phyloP scores from a whole-genome alignment of 2,888 invertebrate species.

The Scaptomyza parva region DNA sequence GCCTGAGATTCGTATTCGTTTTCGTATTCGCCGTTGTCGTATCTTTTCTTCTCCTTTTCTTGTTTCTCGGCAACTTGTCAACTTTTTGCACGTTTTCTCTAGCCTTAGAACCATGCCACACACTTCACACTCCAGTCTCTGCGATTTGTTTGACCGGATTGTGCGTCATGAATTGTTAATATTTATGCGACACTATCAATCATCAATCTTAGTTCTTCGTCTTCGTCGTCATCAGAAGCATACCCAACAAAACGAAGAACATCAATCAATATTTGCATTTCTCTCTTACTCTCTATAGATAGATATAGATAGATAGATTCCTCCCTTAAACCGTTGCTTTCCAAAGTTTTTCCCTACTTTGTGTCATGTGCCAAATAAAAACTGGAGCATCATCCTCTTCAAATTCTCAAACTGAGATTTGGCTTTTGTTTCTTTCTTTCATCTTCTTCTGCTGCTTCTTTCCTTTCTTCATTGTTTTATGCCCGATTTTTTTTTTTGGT shows the following conservation, averaged over 20 bases:
- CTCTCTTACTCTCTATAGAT: neutral
- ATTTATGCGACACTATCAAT: slow-evolving; percentile 79
- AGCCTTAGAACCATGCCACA: slow-evolving; percentile 3
- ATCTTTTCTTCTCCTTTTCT: neutral
- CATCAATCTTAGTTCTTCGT: slow-evolving; percentile 62
- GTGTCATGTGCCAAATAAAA: slow-evolving; percentile 21
- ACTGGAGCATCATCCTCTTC: slow-evolving; percentile 36
- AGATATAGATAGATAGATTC: slow-evolving; percentile 1
- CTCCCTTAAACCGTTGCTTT: neutral
- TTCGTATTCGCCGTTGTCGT: too few relatives aligned
- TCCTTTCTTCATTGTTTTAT: too few relatives aligned
- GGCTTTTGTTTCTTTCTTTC: slow-evolving; percentile 18
- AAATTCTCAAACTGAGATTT: slow-evolving; percentile 31
- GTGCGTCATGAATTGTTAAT: slow-evolving; percentile 76
- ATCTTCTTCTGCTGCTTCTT: too few relatives aligned
- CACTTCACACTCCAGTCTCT: neutral
- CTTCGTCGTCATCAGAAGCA: too few relatives aligned
- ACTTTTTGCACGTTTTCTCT: slow-evolving; percentile 38
- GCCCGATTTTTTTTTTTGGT: slow-evolving; percentile 14
- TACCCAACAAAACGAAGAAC: slow-evolving; percentile 32
- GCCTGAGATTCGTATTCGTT: slow-evolving; percentile 39
- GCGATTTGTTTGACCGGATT: slow-evolving; percentile 42
- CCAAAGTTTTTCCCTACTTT: neutral
- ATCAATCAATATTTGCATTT: slow-evolving; percentile 73
- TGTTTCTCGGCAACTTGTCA: slow-evolving; percentile 29